Evolutionary conservation across 92 coral and sea anemone genomes (phyloP), one percentile per base, ranked within the genome.

Genomic region (Hydrozoanthus gracilis): DNA sequence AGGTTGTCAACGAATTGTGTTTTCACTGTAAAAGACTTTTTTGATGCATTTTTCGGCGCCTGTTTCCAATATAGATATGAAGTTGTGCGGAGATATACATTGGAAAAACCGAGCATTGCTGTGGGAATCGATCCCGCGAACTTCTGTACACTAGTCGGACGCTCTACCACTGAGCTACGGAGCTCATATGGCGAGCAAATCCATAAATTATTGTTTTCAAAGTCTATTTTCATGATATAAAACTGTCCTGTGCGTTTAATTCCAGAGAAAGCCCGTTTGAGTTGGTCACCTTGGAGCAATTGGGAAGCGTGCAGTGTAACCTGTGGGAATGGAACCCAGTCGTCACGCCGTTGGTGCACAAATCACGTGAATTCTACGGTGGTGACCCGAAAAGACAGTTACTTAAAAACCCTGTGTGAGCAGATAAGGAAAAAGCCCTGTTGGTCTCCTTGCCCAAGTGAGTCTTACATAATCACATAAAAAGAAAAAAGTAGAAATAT

Each of bases 311-410:
- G 82, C 60, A 77, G 68, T 35, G 27, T 68, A 16, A 9, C 51
- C 49, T 77, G 82, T 77, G 82, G 82, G 5, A 77, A 77, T 14
- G 82, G 82, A 55, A 77, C 69, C 17, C 82, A 56, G 51, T 3
- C 11, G 20, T 77, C 82, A 13, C 82, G 69, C 56, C 82, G 82
- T 4, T 17, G 20, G 69, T 77, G 82, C 66, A 12, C 66, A 56
- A 56, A 35, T 62, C 7, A 77, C 69, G 12, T 7, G 8, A 14
- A 27, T 14, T 54, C 14, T 44, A 6, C n/a, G 20, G 17, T 2
- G 66, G 4, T 10, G 4, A 12, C 13, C 56, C 69, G 17, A 56
- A 35, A 55, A 39, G 35, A 27, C 82, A 77, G 49, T 54, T 55
- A 18, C 17, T 39, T 55, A 10, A 39, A 39, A 54, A 45, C 14